Evolutionary conservation across 2,113 vertebrate genomes (phyloP).

Genomic region (Fukomys damarensis): DNA sequence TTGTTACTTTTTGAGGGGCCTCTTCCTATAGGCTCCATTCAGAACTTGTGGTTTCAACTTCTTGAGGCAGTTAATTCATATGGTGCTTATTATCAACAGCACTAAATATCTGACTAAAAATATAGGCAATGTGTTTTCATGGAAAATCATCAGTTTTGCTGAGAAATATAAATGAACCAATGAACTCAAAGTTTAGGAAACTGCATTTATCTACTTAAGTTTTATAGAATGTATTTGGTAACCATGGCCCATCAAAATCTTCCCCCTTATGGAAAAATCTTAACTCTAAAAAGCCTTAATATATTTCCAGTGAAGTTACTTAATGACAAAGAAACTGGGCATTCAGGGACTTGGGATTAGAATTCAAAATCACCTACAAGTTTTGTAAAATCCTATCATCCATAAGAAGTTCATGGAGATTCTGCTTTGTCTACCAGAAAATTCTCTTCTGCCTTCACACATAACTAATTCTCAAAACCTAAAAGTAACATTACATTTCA

Average conservation of each 20-base stretch:
- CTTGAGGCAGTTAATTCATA: background rate
- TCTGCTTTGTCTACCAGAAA: background rate
- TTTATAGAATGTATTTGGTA: background rate
- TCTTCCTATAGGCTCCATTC: background rate
- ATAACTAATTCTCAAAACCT: background rate
- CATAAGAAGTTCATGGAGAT: background rate
- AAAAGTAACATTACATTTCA: background rate
- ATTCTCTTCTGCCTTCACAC: background rate
- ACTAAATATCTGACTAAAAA: background rate
- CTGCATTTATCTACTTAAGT: background rate
- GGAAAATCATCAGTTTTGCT: background rate
- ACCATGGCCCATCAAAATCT: background rate
- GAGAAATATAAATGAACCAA: background rate
- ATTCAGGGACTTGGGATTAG: background rate
- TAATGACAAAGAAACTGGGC: background rate
- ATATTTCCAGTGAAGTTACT: background rate
- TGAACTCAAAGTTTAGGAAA: background rate
- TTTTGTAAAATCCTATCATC: constrained; percentile 12
- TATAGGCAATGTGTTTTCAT: background rate
- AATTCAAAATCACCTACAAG: background rate
- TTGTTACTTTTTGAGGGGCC: background rate
- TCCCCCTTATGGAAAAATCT: background rate
- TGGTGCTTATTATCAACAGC: background rate
- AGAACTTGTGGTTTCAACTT: background rate
- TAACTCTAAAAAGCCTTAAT: background rate